These are phyloP conservation scores for Pagrus major DNA, from an alignment of 2,113 vertebrate genomes.

Conservation along the genomic window DNA sequence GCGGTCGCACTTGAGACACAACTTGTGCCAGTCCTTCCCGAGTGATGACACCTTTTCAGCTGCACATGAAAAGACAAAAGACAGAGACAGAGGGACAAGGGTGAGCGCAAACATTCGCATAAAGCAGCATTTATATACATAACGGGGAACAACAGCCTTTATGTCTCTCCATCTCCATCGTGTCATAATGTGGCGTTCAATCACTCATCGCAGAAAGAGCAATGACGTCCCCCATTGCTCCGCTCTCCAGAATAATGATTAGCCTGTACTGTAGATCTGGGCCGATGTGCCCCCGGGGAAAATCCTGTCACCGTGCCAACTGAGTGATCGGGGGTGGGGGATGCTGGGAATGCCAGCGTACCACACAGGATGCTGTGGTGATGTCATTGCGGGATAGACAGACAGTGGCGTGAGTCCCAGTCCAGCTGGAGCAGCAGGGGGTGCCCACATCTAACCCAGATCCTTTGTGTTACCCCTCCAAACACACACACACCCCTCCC, in stretches of 20 bases:
- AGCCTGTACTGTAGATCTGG: constrained; percentile 36
- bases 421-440: constrained; percentile 66
- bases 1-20: constrained; percentile 95
- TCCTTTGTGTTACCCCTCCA: constrained; percentile 59
- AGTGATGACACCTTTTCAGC: constrained; percentile 96
- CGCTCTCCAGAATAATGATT: constrained; percentile 49
- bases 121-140: constrained; percentile 46
- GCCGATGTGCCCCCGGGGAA: constrained; percentile 2
- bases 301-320: constrained; percentile 41
- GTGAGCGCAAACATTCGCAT: constrained; percentile 33
- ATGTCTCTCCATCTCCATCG: background rate
- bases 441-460: constrained; percentile 59
- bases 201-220: background rate
- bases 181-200: constrained; percentile 23
- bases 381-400: constrained; percentile 57
- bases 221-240: constrained; percentile 51
- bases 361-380: constrained; percentile 61
- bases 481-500: constrained; percentile 47
- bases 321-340: constrained; percentile 5
- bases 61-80: constrained; percentile 75
- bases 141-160: constrained; percentile 27
- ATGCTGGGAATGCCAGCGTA: constrained; percentile 55
- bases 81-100: background rate
- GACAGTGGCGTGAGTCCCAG: constrained; percentile 49
- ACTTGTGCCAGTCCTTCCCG: constrained; percentile 96